Base-by-base conservation (phyloP, 2,113 vertebrate species). In the Boulengeromyrus knoepffleri region DNA sequence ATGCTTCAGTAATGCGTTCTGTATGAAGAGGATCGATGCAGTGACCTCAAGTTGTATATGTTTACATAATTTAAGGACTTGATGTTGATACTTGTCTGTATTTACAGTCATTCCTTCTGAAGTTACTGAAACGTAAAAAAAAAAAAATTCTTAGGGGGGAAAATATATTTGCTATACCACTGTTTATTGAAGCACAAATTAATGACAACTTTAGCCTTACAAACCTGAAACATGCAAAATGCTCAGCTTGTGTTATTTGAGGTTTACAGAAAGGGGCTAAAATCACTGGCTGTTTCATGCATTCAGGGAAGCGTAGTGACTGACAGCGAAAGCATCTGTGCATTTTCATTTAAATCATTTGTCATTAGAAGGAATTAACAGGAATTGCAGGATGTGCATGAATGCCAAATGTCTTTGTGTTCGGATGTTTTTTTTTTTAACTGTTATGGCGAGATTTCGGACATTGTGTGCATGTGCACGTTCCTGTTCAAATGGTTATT, bases 11-110 rank as follows among this genome's bases (percentile, higher is more conserved):
- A 99, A 96, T 93, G 80, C 91, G 92, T 91, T 91, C 93, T 92
- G 92, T 91, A 92, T 95, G 94, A 96, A 96, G 96, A 96, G 97
- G 97, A 97, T 97, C 97, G 94, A 92, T 97, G 96, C 95, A 94
- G 96, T 97, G 97, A 97, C 97, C 97, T 98, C 96, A 97, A 98
- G 97, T 98, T 99, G 98, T 98, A 98, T 96, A 98, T 99, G 98
- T 99, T 99, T 99, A 99, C 98, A 98, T 98, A 98, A 99, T 99
- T 99, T 99, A 99, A 97, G 97, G 95, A 97, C 96, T 97, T 95
- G 95, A 95, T 99, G 97, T 99, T 98, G 95, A 98, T 98, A 98
- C 97, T 97, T 95, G 95, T 96, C 94, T 96, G 96, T 96, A 97
- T 97, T 97, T 97, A 96, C 97, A 97, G 95, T 95, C 94, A 93